These are phyloP conservation scores for Amphibalanus amphitrite DNA, from an alignment of 1,140 invertebrate species.

Conservation along the genomic window DNA sequence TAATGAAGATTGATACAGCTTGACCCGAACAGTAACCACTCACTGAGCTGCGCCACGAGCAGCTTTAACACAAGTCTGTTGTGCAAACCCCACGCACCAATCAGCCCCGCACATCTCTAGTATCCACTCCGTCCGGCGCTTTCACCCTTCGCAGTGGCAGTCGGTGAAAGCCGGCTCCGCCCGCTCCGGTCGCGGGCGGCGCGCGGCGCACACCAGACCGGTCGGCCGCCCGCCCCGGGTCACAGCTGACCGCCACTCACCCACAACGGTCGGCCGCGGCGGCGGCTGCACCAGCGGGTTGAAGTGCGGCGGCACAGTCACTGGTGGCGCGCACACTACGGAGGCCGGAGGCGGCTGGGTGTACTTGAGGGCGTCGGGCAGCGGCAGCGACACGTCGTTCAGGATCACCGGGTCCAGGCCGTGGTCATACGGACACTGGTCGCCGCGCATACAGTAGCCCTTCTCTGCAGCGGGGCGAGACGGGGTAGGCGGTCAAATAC, in stretches of 20 bases:
- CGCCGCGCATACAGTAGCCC: constrained; percentile 86
- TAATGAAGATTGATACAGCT: too few species aligned
- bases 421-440: constrained; percentile 88
- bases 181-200: too few species aligned
- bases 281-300: constrained; percentile 40
- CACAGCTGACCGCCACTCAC: constrained; percentile 32
- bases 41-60: too few species aligned
- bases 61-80: too few species aligned
- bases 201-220: too few species aligned
- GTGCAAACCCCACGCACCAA: too few species aligned
- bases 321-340: constrained; percentile 15
- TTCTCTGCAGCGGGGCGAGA: constrained; percentile 43
- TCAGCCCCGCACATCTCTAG: too few species aligned
- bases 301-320: constrained; percentile 36
- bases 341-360: constrained; percentile 15
- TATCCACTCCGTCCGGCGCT: too few species aligned
- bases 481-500: not conserved
- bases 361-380: constrained; percentile 6
- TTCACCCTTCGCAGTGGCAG: too few species aligned
- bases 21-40: too few species aligned
- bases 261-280: constrained; percentile 8
- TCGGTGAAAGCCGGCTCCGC: too few species aligned
- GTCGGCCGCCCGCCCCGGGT: too few species aligned
- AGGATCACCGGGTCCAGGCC: constrained; percentile 83
- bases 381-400: constrained; percentile 46